Evolutionary conservation across 2,888 invertebrate species (phyloP).

Genomic region (Acanthacorydalis orientalis): DNA sequence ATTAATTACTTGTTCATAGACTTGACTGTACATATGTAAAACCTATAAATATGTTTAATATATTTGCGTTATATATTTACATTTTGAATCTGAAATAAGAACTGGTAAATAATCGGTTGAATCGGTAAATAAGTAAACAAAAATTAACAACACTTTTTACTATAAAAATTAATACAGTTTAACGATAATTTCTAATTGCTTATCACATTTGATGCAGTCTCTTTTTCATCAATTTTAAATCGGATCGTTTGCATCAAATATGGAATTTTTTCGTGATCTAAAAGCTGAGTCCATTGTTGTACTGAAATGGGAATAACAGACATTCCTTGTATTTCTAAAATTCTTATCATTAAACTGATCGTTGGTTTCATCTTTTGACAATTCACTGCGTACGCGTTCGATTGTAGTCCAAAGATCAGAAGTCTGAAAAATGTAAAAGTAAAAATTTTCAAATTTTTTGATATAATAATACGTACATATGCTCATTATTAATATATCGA

Average conservation of each 20-base stretch:
- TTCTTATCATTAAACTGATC: constrained; percentile 32
- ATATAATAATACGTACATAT: constrained; percentile 24
- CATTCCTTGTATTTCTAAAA: constrained; percentile 37
- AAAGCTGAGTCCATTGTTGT: constrained; percentile 33
- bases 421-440: constrained; percentile 26
- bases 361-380: constrained; percentile 34
- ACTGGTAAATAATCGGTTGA: no score
- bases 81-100: no score
- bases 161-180: no score
- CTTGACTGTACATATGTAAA: no score
- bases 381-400: constrained; percentile 39
- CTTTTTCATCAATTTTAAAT: constrained; percentile 27
- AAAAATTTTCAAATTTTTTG: neutral
- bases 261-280: constrained; percentile 40
- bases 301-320: constrained; percentile 36
- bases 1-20: no score
- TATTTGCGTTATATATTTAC: no score
- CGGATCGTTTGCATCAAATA: constrained; percentile 43
- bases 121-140: no score
- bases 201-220: neutral
- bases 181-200: no score
- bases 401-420: constrained; percentile 34
- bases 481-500: constrained; percentile 17
- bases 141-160: no score
- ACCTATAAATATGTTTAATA: no score